Percentiles rank a stretch among this genome's conserved stretches.
phyloP scores from a whole-genome alignment of 2,113 vertebrate genomes.

The Rostratula benghalensis region DNA sequence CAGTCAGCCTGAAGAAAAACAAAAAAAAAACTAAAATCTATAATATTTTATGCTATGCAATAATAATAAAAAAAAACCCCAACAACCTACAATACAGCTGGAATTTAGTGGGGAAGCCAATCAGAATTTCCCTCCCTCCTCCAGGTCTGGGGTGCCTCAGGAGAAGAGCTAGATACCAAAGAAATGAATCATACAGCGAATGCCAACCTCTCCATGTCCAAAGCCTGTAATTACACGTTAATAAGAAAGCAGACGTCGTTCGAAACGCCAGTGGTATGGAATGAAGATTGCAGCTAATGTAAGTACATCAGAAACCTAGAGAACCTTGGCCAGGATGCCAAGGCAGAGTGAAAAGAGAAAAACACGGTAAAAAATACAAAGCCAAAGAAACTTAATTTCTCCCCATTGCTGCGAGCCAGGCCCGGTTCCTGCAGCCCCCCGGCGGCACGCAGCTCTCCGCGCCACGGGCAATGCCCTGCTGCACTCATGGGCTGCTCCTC shows the following conservation, averaged over 20 bases:
- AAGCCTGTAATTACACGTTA: neutral
- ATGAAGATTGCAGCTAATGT: constrained; percentile 13
- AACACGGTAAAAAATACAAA: neutral
- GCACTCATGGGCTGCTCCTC: neutral
- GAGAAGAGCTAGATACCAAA: constrained; percentile 60
- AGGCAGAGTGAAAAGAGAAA: neutral
- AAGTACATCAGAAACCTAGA: constrained; percentile 4
- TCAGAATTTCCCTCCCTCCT: neutral
- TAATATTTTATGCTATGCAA: neutral
- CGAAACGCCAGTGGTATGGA: constrained; percentile 18
- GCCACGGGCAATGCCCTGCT: neutral
- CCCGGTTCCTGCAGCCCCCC: neutral
- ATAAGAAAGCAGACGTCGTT: constrained; percentile 47
- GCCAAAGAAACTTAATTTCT: neutral
- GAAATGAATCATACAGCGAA: constrained; percentile 38
- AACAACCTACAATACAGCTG: neutral
- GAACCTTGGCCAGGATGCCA: neutral
- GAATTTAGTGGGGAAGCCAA: neutral
- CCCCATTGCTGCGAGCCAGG: neutral
- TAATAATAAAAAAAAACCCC: neutral
- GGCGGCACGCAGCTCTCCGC: neutral
- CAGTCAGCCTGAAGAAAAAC: constrained; percentile 11
- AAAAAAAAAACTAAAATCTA: neutral
- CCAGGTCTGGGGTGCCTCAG: neutral
- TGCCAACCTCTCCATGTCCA: constrained; percentile 36